A percentile compares a stretch with the other conserved stretches of the same genome.
Conservation (phyloP, 1,140 invertebrate genomes). For the Drosophila tani region DNA sequence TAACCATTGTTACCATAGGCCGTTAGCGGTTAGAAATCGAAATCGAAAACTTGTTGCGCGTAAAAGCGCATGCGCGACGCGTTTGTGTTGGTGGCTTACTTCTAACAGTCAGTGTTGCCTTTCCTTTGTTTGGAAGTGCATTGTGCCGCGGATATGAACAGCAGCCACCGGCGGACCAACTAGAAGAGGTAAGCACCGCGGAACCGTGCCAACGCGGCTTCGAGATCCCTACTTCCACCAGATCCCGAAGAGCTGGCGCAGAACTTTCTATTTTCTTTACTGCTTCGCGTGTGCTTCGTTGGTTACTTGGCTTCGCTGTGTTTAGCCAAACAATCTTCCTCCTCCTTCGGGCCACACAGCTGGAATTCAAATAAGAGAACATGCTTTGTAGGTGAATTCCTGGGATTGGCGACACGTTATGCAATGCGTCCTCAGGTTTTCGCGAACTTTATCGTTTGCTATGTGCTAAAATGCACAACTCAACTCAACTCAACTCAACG, state of each 20-base stretch:
- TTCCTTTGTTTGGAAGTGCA: slow-evolving; percentile 66
- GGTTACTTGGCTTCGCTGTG: slow-evolving; percentile 2
- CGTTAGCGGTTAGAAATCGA: slow-evolving; percentile 6
- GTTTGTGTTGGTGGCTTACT: slow-evolving; percentile 53
- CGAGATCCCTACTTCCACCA: neutral
- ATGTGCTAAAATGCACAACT: slow-evolving; percentile 73
- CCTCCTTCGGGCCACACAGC: slow-evolving; percentile 1
- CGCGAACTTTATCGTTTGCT: slow-evolving; percentile 52
- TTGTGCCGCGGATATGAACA: slow-evolving; percentile 16
- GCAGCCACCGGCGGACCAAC: slow-evolving; percentile 18
- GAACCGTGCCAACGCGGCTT: slow-evolving; percentile 2
- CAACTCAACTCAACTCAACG: slow-evolving; percentile 51
- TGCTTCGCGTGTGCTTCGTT: slow-evolving; percentile 57
- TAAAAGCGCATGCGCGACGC: slow-evolving; percentile 54
- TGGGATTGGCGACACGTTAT: slow-evolving; percentile 25
- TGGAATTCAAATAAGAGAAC: slow-evolving; percentile 17
- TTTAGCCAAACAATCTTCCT: slow-evolving; percentile 1
- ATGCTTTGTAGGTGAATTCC: slow-evolving; percentile 27
- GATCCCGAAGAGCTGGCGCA: slow-evolving; percentile 36
- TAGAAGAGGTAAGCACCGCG: slow-evolving; percentile 38
- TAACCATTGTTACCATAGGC: neutral
- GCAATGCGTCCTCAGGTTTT: slow-evolving; percentile 42
- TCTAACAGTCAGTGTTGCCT: slow-evolving; percentile 54
- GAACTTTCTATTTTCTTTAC: slow-evolving; percentile 84
- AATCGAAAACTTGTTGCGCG: slow-evolving; percentile 54